Evolutionary conservation across 2,888 invertebrate species (phyloP), one percentile per base, ranked within the genome.

Genomic region (Sarcophaga subvicina): DNA sequence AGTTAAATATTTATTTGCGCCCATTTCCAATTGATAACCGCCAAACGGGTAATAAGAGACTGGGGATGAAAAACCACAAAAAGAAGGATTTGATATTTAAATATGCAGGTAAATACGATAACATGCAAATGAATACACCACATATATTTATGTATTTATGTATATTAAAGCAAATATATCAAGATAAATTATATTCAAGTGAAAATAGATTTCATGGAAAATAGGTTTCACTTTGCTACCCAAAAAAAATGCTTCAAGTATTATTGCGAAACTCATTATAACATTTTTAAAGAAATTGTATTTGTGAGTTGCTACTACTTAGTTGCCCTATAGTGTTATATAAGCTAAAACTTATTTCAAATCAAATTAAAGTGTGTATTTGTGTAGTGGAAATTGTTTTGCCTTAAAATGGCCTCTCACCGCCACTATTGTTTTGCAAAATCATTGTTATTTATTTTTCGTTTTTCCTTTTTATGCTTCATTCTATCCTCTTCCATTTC

Each of bases 1-100:
- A 87, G 87, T 76, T 62, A 79, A 81, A 69, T 69, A 82, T 86
- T 91, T 91, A 27, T 90, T 92, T 88, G 89, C 89, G 85, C 90
- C 90, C 90, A 89, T 90, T 89, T 91, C 90, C 90, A 89, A 92
- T 90, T 91, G 90, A 91, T 91, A 90, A 90, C 89, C 88, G 90
- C 90, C 88, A 90, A 89, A 88, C 89, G 88, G 71, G 89, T 90
- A 91, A 92, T 90, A 91, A 90, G 89, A 89, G 91, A 92, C 91
- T 92, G 92, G 93, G 93, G 92, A 93, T 93, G 93, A 93, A 91
- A 92, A 90, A 90, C 91, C 90, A 90, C 93, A 89, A 91, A 89
- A 92, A 90, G 91, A 92, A 90, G 90, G 90, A 93, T 90, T 92
- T 91, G 90, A 92, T 91, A 90, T 90, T 90, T 89, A 89, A 93